Percentiles rank a stretch among this genome's conserved stretches.
Conservation (phyloP, 2,888 invertebrate genomes). For the Pycnomerus fuliginosus region DNA sequence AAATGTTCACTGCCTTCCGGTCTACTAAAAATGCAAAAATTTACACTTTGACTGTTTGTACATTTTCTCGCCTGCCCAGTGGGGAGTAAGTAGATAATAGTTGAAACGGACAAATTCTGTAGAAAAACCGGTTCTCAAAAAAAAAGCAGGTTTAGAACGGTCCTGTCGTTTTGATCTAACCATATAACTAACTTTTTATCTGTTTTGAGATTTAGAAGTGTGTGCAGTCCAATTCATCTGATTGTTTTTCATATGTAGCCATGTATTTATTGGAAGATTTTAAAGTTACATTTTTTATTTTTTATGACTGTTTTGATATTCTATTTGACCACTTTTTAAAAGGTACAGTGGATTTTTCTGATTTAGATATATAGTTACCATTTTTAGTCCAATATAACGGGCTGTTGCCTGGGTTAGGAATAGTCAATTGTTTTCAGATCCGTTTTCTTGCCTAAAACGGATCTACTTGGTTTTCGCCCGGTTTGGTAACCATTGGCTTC, state of each 20-base stretch:
- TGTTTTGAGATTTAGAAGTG: constrained; percentile 48
- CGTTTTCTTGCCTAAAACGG: constrained; percentile 50
- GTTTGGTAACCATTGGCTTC: constrained; percentile 43
- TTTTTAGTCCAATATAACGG: constrained; percentile 54
- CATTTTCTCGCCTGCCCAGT: constrained; percentile 48
- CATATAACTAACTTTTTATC: constrained; percentile 49
- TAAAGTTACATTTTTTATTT: constrained; percentile 53
- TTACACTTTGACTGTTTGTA: constrained; percentile 55
- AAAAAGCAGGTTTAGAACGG: no score
- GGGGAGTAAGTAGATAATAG: constrained; percentile 44
- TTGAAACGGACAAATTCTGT: constrained; percentile 46
- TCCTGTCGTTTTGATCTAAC: constrained; percentile 50
- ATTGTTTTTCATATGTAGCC: constrained; percentile 49
- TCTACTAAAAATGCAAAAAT: no score
- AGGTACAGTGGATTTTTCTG: constrained; percentile 31
- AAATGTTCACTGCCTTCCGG: no score
- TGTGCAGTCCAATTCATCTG: constrained; percentile 45
- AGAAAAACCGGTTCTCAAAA: no score
- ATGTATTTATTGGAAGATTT: constrained; percentile 51
- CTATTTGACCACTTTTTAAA: constrained; percentile 43
- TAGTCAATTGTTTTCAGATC: constrained; percentile 53
- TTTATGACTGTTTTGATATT: constrained; percentile 49
- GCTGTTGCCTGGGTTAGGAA: constrained; percentile 49
- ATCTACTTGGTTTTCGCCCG: constrained; percentile 46
- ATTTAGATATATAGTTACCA: constrained; percentile 48